Evolutionary conservation across 2,888 invertebrate species (phyloP).

Genomic region (Salticus scenicus): DNA sequence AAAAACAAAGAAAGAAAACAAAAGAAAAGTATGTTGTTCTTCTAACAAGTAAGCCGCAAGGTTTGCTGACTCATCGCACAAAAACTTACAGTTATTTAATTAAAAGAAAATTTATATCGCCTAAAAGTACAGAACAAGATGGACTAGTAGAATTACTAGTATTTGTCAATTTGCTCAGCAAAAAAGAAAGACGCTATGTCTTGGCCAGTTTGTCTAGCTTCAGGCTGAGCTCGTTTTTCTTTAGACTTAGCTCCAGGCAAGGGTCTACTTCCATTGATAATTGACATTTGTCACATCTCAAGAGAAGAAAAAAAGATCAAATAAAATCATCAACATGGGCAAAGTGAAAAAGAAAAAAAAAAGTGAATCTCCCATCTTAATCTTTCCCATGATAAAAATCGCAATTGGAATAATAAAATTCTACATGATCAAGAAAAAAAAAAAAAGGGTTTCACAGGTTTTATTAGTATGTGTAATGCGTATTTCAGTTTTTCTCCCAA

Average conservation of each 20-base stretch:
- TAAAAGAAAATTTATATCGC: too few relatives aligned
- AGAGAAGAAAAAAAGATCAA: conserved; percentile 17
- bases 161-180: too few relatives aligned
- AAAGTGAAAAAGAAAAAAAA: conserved; percentile 36
- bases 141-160: too few relatives aligned
- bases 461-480: conserved; percentile 57
- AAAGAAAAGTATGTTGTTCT: too few relatives aligned
- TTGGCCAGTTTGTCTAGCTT: conserved; percentile 50
- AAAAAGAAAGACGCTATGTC: too few relatives aligned
- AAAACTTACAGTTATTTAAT: too few relatives aligned
- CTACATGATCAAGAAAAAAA: not conserved
- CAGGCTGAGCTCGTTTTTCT: conserved; percentile 57
- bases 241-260: conserved; percentile 24
- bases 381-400: conserved; percentile 59
- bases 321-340: conserved; percentile 24
- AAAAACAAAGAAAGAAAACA: too few relatives aligned
- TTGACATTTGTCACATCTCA: conserved; percentile 61
- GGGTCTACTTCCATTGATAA: conserved; percentile 53
- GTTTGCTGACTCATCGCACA: conserved; percentile 2
- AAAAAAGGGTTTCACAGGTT: conserved; percentile 14
- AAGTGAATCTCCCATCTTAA: conserved; percentile 8
- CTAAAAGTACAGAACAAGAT: too few relatives aligned
- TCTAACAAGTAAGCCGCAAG: too few relatives aligned
- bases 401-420: conserved; percentile 56
- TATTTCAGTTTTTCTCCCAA: conserved; percentile 42